A percentile compares a stretch with the other conserved stretches of the same genome.
Evolutionary conservation across 2,888 invertebrate genomes (phyloP).

Genomic region (Magallana nippona): DNA sequence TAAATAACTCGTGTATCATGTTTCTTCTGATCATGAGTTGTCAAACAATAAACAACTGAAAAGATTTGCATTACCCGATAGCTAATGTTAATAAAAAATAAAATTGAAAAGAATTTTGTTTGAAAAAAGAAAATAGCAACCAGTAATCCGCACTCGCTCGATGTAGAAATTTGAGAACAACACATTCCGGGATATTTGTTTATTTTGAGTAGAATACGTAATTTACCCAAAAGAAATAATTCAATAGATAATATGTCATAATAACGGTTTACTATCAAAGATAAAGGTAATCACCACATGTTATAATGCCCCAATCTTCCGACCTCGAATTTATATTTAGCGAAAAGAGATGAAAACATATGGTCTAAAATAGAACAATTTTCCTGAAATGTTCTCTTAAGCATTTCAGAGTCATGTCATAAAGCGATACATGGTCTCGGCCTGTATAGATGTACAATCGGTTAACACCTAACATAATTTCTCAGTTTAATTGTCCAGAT

Average conservation of each 20-base stretch:
- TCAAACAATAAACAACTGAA: background rate
- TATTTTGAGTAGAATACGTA: too few relatives aligned
- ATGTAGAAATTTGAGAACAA: background rate
- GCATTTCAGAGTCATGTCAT: background rate
- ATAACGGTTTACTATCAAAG: too few relatives aligned
- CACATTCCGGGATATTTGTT: too few relatives aligned
- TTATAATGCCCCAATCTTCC: too few relatives aligned
- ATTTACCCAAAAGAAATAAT: too few relatives aligned
- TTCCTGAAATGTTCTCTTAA: background rate
- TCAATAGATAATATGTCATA: too few relatives aligned
- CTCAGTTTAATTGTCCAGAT: background rate
- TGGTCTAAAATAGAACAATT: background rate
- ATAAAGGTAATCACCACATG: too few relatives aligned
- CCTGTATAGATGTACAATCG: background rate
- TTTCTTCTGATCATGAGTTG: background rate
- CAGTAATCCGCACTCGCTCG: background rate
- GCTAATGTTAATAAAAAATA: background rate
- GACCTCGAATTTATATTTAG: too few relatives aligned
- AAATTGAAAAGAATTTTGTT: background rate
- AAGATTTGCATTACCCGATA: background rate
- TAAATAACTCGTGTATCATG: too few relatives aligned
- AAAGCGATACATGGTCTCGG: background rate
- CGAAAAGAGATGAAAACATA: background rate
- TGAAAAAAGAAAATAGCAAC: background rate
- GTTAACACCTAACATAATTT: conserved; percentile 11